A percentile compares a stretch with the other conserved stretches of the same genome.
Evolutionary conservation across 2,113 vertebrate genomes (phyloP).

Genomic region (Sorex fumeus): DNA sequence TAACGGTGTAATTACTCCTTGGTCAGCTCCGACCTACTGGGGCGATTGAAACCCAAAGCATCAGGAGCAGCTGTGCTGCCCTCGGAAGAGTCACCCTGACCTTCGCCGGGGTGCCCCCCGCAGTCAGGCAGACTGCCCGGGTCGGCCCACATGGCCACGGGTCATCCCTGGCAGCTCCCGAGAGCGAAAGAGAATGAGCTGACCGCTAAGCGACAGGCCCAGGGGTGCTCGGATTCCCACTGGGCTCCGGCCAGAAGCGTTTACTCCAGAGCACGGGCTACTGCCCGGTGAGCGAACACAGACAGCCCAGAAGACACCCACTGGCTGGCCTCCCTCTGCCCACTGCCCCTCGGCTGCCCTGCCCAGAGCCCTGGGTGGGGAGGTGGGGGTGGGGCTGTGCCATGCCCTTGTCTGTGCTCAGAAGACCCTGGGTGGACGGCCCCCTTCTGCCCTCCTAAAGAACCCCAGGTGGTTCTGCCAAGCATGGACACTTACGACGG

Average conservation of each 20-base stretch:
- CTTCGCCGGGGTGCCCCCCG: too few species aligned
- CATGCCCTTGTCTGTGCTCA: neutral
- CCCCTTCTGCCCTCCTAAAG: neutral
- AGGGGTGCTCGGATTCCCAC: neutral
- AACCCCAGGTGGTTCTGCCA: neutral
- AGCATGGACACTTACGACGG: neutral
- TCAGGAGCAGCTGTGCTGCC: conserved; percentile 64
- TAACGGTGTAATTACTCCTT: conserved; percentile 83
- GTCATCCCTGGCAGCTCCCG: neutral
- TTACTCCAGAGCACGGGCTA: too few species aligned
- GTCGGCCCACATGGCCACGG: too few species aligned
- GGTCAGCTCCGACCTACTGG: conserved; percentile 80
- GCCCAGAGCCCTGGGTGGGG: too few species aligned
- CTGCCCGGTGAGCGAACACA: too few species aligned
- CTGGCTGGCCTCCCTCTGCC: too few species aligned
- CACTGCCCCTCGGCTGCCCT: too few species aligned
- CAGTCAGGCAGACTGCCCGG: too few species aligned
- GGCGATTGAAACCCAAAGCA: conserved; percentile 77
- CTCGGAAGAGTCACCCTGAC: conserved; percentile 73
- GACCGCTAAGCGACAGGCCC: conserved; percentile 2
- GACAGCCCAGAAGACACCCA: too few species aligned
- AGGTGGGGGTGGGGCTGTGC: too few species aligned
- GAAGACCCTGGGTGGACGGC: neutral
- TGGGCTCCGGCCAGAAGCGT: too few species aligned
- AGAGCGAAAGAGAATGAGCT: neutral